Percentiles rank a stretch among this genome's conserved stretches.
Conservation (phyloP, 2,888 invertebrate species). For the Pristionchus arcanus region DNA sequence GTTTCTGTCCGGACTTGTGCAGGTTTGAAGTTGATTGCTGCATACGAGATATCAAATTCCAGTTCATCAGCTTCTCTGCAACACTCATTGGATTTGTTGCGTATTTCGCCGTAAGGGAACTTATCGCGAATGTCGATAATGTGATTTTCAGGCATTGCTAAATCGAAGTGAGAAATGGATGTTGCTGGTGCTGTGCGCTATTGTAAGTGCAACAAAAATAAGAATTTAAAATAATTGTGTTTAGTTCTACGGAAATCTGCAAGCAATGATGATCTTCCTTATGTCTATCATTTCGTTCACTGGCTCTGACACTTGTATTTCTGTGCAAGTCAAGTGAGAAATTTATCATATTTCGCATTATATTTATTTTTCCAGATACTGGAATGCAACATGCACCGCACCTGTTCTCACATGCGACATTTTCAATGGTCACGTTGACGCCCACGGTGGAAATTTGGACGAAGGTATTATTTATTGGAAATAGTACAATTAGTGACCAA, state of each 20-base stretch:
- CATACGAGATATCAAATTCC: background rate
- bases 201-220: background rate
- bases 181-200: background rate
- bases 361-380: background rate
- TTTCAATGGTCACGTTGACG: background rate
- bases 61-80: background rate
- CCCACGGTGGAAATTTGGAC: background rate
- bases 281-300: background rate
- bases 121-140: background rate
- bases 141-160: background rate
- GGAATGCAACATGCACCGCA: background rate
- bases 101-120: background rate
- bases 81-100: background rate
- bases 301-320: background rate
- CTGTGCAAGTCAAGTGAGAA: background rate
- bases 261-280: background rate
- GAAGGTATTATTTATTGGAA: background rate
- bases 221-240: background rate
- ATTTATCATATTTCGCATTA: background rate
- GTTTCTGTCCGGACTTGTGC: background rate
- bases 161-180: background rate
- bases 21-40: background rate
- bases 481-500: background rate
- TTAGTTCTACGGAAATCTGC: background rate
- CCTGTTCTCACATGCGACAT: background rate